phyloP scores from a whole-genome alignment of 1,140 invertebrate genomes.

The Aphidius ervi region DNA sequence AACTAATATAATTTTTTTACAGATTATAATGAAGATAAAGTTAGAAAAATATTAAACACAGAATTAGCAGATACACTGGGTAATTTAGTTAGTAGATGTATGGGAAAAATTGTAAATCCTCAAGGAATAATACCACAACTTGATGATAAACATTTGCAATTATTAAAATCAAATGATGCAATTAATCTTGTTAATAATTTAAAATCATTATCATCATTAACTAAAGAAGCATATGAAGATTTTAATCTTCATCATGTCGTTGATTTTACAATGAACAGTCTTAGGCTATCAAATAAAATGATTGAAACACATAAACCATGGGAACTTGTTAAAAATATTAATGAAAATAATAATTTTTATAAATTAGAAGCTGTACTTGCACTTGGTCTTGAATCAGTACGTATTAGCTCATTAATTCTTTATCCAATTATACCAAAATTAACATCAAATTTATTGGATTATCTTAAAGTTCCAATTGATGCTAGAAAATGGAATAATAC shows the following conservation, averaged over 20 bases:
- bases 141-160: conserved; percentile 47
- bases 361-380: conserved; percentile 73
- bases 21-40: conserved; percentile 84
- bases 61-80: conserved; percentile 91
- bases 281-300: conserved; percentile 80
- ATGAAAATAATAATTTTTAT: conserved; percentile 36
- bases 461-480: conserved; percentile 56
- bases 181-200: conserved; percentile 58
- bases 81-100: conserved; percentile 82
- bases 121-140: conserved; percentile 65
- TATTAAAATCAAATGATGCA: conserved; percentile 56
- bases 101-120: conserved; percentile 74
- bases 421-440: conserved; percentile 81
- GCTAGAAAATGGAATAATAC: conserved; percentile 56
- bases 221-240: conserved; percentile 65
- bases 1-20: conserved; percentile 25
- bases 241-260: conserved; percentile 82
- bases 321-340: conserved; percentile 66
- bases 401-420: conserved; percentile 73
- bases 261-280: conserved; percentile 68
- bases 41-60: conserved; percentile 76
- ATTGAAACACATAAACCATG: conserved; percentile 84
- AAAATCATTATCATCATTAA: conserved; percentile 52
- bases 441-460: conserved; percentile 62
- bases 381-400: conserved; percentile 77